Percentiles rank a stretch among this genome's conserved stretches.
Evolutionary conservation across 2,113 vertebrate genomes (phyloP).

Genomic region (Ivindomyrus marchei): DNA sequence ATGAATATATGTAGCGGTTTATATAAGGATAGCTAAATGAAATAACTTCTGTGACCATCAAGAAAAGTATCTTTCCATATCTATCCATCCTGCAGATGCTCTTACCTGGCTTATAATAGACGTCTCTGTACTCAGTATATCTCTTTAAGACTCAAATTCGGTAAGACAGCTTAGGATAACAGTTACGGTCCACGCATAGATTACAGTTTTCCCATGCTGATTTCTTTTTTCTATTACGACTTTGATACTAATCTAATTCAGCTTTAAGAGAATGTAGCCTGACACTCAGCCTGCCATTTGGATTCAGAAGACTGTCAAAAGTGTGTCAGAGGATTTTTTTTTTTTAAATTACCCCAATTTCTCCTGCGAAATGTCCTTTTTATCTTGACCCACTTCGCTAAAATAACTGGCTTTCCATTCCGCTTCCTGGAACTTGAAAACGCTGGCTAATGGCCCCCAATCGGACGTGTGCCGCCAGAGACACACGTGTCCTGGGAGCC

Average conservation of each 20-base stretch:
- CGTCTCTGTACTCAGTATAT: not conserved
- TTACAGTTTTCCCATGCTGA: not conserved
- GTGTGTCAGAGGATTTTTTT: not conserved
- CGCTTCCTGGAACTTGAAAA: not conserved
- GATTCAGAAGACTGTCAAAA: not conserved
- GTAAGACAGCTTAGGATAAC: not conserved
- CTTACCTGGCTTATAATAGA: not conserved
- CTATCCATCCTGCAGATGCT: not conserved
- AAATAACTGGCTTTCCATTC: not conserved
- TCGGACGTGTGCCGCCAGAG: slow-evolving; percentile 37
- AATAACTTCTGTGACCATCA: slow-evolving; percentile 5
- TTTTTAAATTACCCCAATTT: slow-evolving; percentile 11
- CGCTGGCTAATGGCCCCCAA: slow-evolving; percentile 34
- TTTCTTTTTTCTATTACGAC: not conserved
- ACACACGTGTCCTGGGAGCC: slow-evolving; percentile 43
- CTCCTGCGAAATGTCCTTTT: not conserved
- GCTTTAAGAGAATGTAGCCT: not conserved
- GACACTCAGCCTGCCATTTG: not conserved
- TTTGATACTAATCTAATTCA: slow-evolving; percentile 2
- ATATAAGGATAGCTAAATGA: not conserved
- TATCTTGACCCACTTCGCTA: not conserved
- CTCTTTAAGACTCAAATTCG: not conserved
- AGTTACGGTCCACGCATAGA: not conserved
- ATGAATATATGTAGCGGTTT: not conserved
- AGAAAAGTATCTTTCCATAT: not conserved